phyloP scores from a whole-genome alignment of 2,888 invertebrate genomes.

The Drosophila glabriapex region DNA sequence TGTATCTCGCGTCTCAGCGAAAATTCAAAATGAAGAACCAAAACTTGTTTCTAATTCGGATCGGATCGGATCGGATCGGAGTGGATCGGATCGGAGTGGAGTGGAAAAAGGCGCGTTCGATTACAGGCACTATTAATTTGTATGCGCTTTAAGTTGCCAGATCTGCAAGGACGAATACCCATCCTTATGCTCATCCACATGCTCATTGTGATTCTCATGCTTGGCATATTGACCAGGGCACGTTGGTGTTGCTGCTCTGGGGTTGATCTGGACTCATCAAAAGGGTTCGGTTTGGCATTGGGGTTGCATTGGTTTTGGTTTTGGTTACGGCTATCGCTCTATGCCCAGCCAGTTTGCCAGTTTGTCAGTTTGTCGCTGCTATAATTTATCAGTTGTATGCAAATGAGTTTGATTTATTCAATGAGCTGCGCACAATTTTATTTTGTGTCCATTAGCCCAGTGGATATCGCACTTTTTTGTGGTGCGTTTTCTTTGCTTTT shows the following conservation, averaged over 20 bases:
- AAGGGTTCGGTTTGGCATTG: constrained; percentile 57
- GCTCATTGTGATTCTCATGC: neutral
- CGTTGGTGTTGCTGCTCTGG: constrained; percentile 7
- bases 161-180: neutral
- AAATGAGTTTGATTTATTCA: constrained; percentile 82
- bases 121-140: constrained; percentile 50
- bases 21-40: constrained; percentile 6
- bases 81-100: neutral
- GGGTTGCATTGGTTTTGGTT: constrained; percentile 59
- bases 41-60: constrained; percentile 45
- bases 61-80: constrained; percentile 2
- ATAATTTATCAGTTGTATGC: constrained; percentile 79
- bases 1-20: constrained; percentile 13
- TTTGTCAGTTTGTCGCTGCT: constrained; percentile 22
- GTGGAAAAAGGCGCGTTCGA: constrained; percentile 36
- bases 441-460: constrained; percentile 57
- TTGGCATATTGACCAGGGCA: constrained; percentile 49
- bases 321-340: constrained; percentile 39
- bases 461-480: constrained; percentile 24
- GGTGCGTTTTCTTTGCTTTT: neutral
- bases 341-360: constrained; percentile 6
- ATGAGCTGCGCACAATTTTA: constrained; percentile 79
- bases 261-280: constrained; percentile 32
- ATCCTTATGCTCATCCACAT: neutral
- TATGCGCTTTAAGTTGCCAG: constrained; percentile 24